Evolutionary conservation across 2,888 invertebrate genomes (phyloP).

Genomic region (Gasteruption jaculator): DNA sequence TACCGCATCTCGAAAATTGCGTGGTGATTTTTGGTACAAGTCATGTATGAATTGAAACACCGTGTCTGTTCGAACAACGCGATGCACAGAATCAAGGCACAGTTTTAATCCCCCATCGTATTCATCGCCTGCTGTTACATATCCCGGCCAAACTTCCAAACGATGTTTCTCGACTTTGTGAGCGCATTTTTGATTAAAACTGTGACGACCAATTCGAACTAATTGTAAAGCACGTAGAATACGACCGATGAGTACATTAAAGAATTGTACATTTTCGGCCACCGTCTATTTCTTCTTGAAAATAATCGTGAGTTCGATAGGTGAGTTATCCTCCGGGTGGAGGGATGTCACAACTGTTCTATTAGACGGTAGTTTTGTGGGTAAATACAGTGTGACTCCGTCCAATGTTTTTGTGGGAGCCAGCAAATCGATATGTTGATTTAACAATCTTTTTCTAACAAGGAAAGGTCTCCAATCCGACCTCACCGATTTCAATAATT

Average conservation of each 20-base stretch:
- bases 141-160: slow-evolving; percentile 90
- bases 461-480: too few relatives aligned
- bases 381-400: slow-evolving; percentile 69
- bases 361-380: slow-evolving; percentile 58
- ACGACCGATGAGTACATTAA: slow-evolving; percentile 74
- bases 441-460: too few relatives aligned
- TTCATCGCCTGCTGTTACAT: slow-evolving; percentile 80
- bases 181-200: slow-evolving; percentile 69
- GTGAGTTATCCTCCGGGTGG: slow-evolving; percentile 43
- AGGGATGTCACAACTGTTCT: slow-evolving; percentile 30
- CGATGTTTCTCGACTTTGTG: slow-evolving; percentile 70
- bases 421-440: slow-evolving; percentile 59
- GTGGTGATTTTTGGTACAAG: slow-evolving; percentile 39
- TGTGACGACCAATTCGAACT: slow-evolving; percentile 72
- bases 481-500: too few relatives aligned
- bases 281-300: slow-evolving; percentile 45
- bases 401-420: slow-evolving; percentile 74
- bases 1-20: slow-evolving; percentile 53
- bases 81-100: slow-evolving; percentile 79
- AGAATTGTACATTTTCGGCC: slow-evolving; percentile 70
- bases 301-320: slow-evolving; percentile 42
- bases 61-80: slow-evolving; percentile 75
- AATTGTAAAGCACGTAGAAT: slow-evolving; percentile 75
- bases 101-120: slow-evolving; percentile 87
- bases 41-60: slow-evolving; percentile 61